Percentiles rank a stretch among this genome's conserved stretches.
Conservation (phyloP, 2,113 vertebrate genomes). For the Apodemus speciosus region DNA sequence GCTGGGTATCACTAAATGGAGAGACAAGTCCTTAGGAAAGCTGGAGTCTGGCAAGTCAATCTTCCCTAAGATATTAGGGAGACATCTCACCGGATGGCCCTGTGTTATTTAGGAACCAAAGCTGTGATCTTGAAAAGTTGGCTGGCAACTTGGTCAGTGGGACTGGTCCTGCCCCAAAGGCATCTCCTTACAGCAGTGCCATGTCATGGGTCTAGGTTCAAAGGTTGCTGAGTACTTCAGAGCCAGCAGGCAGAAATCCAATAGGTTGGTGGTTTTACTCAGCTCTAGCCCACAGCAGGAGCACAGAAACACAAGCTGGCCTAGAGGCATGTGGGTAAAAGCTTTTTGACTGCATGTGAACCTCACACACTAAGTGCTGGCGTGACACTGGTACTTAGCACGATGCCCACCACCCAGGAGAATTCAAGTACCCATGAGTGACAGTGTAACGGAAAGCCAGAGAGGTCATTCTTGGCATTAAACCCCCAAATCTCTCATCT, state of each 20-base stretch:
- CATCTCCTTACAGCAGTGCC: neutral
- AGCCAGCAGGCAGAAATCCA: neutral
- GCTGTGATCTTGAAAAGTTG: neutral
- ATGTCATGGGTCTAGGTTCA: neutral
- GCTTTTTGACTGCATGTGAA: neutral
- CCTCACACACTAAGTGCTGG: neutral
- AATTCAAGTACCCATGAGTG: slow-evolving; percentile 22
- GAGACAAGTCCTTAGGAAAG: slow-evolving; percentile 20
- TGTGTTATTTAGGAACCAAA: slow-evolving; percentile 24
- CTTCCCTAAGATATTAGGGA: neutral
- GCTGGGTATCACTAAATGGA: slow-evolving; percentile 9
- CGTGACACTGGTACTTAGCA: neutral
- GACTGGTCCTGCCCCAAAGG: neutral
- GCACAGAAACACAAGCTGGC: neutral
- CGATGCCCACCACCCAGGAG: neutral
- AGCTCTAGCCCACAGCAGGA: neutral
- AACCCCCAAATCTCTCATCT: slow-evolving; percentile 14
- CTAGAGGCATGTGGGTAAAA: neutral
- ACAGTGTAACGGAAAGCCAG: neutral
- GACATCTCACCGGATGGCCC: neutral
- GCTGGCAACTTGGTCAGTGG: neutral
- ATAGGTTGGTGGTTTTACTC: neutral
- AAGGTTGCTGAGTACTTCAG: neutral
- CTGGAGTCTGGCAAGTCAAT: neutral
- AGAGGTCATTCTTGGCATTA: slow-evolving; percentile 28